A percentile compares a stretch with the other conserved stretches of the same genome.
These are phyloP conservation scores for Oscheius sp. DNA, from an alignment of 2,888 invertebrate genomes.

Conservation along the genomic window DNA sequence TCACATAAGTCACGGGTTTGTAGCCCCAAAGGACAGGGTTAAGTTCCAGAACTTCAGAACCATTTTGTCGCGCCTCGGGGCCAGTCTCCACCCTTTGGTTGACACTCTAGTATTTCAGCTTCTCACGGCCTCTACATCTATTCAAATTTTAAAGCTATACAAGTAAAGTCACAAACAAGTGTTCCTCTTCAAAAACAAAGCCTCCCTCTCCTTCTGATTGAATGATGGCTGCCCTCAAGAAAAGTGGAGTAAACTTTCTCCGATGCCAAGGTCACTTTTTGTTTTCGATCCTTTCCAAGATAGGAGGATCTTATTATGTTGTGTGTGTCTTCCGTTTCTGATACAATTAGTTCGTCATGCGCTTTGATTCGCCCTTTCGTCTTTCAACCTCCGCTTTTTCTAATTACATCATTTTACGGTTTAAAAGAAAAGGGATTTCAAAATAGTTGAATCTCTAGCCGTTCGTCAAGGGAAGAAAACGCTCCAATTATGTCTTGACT, in stretches of 20 bases:
- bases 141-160: background rate
- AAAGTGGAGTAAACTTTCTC: no score
- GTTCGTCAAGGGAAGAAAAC: conserved; percentile 11
- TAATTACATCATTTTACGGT: background rate
- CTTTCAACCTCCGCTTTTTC: background rate
- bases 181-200: background rate
- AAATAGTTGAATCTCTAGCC: background rate
- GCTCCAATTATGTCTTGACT: conserved; percentile 28
- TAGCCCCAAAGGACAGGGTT: conserved; percentile 27
- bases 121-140: background rate
- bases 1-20: conserved; percentile 23
- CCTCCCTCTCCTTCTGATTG: background rate
- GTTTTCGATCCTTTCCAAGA: no score
- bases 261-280: no score
- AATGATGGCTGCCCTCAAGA: background rate
- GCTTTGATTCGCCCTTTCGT: background rate
- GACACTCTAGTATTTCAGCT: background rate
- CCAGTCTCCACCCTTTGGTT: conserved; percentile 7
- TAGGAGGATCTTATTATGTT: no score
- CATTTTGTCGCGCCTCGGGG: conserved; percentile 25
- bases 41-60: conserved; percentile 15
- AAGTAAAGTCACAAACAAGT: background rate
- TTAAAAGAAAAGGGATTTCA: background rate
- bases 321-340: no score
- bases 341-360: background rate